A percentile compares a stretch with the other conserved stretches of the same genome.
These are phyloP conservation scores for Podabrus alpinus DNA, from an alignment of 2,888 invertebrate genomes.

Conservation along the genomic window DNA sequence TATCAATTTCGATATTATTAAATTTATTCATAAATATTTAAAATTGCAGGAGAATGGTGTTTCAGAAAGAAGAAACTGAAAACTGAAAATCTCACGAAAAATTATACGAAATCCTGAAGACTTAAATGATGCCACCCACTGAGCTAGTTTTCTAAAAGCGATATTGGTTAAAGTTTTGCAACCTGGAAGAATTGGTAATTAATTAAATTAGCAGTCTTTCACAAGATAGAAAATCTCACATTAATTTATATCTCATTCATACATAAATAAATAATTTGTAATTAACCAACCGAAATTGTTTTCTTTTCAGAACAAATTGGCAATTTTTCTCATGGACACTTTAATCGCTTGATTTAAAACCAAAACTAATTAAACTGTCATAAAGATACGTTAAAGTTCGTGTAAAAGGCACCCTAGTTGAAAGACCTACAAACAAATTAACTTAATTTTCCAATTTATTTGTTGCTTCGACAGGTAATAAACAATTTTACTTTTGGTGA, in stretches of 20 bases:
- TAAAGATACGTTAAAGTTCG: not conserved
- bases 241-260: not conserved
- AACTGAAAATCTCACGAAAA: too few species aligned
- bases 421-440: not conserved
- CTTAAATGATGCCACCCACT: too few species aligned
- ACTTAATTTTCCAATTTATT: not conserved
- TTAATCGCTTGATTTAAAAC: not conserved
- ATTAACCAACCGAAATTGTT: not conserved
- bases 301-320: not conserved
- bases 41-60: too few species aligned
- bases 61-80: too few species aligned
- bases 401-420: not conserved
- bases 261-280: not conserved
- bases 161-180: not conserved
- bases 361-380: not conserved
- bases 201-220: not conserved
- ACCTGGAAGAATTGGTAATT: not conserved
- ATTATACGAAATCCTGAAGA: too few species aligned
- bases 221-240: not conserved
- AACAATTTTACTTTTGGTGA: not conserved
- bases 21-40: too few species aligned
- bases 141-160: too few species aligned
- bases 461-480: not conserved
- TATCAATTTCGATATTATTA: too few species aligned
- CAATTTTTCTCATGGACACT: not conserved